Evolutionary conservation across 2,113 vertebrate genomes (phyloP).

Genomic region (Hippocampus guttulatus): DNA sequence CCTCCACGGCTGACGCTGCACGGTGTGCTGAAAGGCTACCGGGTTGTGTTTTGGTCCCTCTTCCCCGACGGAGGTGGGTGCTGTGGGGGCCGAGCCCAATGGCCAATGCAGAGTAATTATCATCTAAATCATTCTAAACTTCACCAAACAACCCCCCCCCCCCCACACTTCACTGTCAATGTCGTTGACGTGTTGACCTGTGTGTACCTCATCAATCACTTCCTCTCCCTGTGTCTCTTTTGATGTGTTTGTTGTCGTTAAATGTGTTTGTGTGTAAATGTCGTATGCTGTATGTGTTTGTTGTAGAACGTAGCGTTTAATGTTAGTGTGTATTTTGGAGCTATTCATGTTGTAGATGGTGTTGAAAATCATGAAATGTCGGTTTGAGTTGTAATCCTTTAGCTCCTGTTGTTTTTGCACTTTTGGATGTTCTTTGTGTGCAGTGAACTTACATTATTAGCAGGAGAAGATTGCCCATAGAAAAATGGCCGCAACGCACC

Average conservation of each 20-base stretch:
- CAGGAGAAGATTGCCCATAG: no score
- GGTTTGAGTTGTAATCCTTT: background rate
- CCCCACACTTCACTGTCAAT: constrained; percentile 32
- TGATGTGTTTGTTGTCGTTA: constrained; percentile 1
- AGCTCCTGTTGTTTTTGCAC: background rate
- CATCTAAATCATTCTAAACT: constrained; percentile 68
- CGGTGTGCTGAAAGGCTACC: constrained; percentile 94
- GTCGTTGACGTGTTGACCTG: constrained; percentile 27
- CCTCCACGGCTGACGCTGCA: constrained; percentile 94
- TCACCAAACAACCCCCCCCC: constrained; percentile 24
- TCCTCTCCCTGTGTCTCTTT: constrained; percentile 22
- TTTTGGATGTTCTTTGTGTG: background rate
- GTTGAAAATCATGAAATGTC: background rate
- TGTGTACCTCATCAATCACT: constrained; percentile 39
- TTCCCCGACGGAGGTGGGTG: constrained; percentile 93
- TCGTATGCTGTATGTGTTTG: background rate
- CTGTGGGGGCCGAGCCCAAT: constrained; percentile 66
- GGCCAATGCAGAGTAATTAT: constrained; percentile 75
- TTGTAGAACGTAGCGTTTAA: background rate
- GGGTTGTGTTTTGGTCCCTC: constrained; percentile 98
- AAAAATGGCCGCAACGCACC: background rate
- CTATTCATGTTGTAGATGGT: background rate
- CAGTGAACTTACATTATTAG: background rate
- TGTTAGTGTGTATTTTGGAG: background rate
- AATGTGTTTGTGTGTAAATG: background rate